These are phyloP conservation scores for Periparus ater DNA, from an alignment of 2,797 vertebrate species.

Conservation along the genomic window DNA sequence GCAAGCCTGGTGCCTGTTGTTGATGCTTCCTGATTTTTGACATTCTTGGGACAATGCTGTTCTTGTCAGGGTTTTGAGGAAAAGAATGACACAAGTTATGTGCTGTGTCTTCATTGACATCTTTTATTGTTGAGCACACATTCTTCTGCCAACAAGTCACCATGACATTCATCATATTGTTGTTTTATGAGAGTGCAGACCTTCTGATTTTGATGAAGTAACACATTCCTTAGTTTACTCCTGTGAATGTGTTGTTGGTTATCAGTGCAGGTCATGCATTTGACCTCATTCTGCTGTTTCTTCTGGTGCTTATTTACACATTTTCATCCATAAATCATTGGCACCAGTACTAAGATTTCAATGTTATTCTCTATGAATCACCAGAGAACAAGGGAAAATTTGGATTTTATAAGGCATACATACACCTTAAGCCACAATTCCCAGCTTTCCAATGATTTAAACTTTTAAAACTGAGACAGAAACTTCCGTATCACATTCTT, in stretches of 20 bases:
- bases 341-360: background rate
- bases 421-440: background rate
- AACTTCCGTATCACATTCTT: background rate
- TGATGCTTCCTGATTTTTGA: background rate
- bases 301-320: background rate
- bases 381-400: background rate
- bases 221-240: background rate
- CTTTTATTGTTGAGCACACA: background rate
- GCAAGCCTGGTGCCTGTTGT: background rate
- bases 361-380: fast-evolving
- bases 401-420: background rate
- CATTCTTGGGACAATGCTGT: background rate
- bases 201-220: background rate
- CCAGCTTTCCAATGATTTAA: background rate
- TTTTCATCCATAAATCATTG: background rate
- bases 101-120: background rate
- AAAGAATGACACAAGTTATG: background rate
- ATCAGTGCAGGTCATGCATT: background rate
- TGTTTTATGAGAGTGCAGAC: background rate
- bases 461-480: background rate
- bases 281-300: background rate
- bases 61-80: background rate
- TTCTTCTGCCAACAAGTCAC: background rate
- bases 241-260: background rate
- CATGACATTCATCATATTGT: background rate